A percentile compares a stretch with the other conserved stretches of the same genome.
These are phyloP conservation scores for Drosophila insularis DNA, from an alignment of 1,140 invertebrate genomes.

Conservation along the genomic window DNA sequence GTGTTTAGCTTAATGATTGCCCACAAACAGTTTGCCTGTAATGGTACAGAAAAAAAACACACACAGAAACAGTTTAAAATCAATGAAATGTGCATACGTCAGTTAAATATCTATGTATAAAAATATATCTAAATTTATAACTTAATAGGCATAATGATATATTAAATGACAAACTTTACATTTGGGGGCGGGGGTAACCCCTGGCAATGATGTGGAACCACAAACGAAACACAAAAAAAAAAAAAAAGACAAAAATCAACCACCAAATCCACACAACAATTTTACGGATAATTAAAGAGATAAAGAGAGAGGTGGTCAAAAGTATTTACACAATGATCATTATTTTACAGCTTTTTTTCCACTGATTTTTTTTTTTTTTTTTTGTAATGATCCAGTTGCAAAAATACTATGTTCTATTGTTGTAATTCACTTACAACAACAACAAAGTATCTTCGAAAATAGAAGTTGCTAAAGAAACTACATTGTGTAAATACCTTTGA, in stretches of 20 bases:
- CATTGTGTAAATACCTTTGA: too few relatives aligned
- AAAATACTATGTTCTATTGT: too few relatives aligned
- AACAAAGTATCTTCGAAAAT: too few relatives aligned
- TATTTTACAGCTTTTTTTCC: too few relatives aligned
- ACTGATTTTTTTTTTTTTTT: too few relatives aligned
- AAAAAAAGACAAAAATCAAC: not conserved
- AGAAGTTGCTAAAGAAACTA: too few relatives aligned
- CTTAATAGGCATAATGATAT: conserved; percentile 2
- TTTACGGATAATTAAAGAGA: conserved; percentile 54
- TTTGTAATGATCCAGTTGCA: too few relatives aligned
- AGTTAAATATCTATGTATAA: conserved; percentile 1
- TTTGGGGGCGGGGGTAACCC: not conserved
- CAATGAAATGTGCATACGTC: conserved; percentile 53
- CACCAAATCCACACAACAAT: conserved; percentile 29
- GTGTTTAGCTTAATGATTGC: conserved; percentile 73
- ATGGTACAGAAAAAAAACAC: conserved; percentile 31
- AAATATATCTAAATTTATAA: conserved; percentile 13
- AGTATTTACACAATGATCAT: too few relatives aligned
- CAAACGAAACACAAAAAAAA: conserved; percentile 22
- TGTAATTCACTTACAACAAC: too few relatives aligned
- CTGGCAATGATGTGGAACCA: conserved; percentile 44
- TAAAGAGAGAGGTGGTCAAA: too few relatives aligned
- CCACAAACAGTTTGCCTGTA: conserved; percentile 66
- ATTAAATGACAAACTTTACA: conserved; percentile 24
- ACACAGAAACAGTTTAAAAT: conserved; percentile 32